A percentile compares a stretch with the other conserved stretches of the same genome.
Conservation (phyloP, 2,113 vertebrate species). For the Pimephales promelas region DNA sequence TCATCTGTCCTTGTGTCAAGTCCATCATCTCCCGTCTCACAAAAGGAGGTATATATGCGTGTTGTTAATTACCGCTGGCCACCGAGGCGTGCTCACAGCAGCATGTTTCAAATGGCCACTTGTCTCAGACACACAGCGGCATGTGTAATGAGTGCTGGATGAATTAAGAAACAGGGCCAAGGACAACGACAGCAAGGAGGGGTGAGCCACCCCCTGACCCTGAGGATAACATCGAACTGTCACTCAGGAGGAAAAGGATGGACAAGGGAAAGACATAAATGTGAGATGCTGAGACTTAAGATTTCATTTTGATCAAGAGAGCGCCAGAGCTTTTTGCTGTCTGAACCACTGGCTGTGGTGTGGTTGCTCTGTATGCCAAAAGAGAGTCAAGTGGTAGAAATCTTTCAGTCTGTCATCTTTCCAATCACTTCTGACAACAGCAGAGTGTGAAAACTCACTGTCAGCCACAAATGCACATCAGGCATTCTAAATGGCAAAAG, state of each 20-base stretch:
- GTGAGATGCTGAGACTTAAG: background rate
- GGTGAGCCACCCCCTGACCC: conserved; percentile 49
- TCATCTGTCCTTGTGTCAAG: background rate
- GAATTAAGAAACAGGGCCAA: conserved; percentile 54
- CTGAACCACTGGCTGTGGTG: conserved; percentile 14
- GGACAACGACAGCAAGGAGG: conserved; percentile 37
- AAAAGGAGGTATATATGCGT: conserved; percentile 24
- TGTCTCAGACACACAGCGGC: conserved; percentile 44
- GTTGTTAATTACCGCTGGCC: conserved; percentile 57
- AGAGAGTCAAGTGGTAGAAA: conserved; percentile 31
- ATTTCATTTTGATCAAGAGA: background rate
- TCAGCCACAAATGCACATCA: conserved; percentile 62
- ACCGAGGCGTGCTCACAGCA: conserved; percentile 42
- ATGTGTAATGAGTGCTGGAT: conserved; percentile 55
- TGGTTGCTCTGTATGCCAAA: conserved; percentile 37
- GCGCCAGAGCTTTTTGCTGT: no score
- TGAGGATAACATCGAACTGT: conserved; percentile 52
- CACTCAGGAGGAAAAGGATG: conserved; percentile 33
- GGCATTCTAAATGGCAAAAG: conserved; percentile 67
- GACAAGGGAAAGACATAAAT: background rate
- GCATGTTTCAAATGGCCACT: conserved; percentile 54
- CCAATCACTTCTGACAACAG: conserved; percentile 73
- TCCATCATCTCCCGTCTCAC: background rate
- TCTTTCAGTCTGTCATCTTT: conserved; percentile 45
- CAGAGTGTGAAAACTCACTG: conserved; percentile 66